Evolutionary conservation across 30 jellyfish, hydroid and myxozoan genomes (phyloP).

Genomic region (Catostylus mosaicus): DNA sequence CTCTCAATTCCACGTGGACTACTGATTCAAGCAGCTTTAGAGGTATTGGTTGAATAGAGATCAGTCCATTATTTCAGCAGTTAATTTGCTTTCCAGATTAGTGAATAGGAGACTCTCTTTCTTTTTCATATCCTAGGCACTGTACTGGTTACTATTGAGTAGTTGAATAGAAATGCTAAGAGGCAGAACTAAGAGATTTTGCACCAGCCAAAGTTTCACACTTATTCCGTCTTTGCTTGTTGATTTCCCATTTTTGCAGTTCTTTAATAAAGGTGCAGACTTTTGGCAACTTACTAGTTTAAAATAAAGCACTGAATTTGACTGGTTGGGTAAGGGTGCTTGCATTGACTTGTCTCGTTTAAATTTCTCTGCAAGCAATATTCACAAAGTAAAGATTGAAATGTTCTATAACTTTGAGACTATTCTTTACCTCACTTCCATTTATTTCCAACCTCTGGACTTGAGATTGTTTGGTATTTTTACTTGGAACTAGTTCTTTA

Average conservation of each 20-base stretch:
- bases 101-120: neutral
- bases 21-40: no score
- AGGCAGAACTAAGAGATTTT: neutral
- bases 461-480: neutral
- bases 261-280: neutral
- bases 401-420: neutral
- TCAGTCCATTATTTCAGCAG: no score
- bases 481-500: slow-evolving; percentile 28
- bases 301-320: neutral
- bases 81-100: neutral
- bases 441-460: neutral
- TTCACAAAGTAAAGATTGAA: slow-evolving; percentile 11
- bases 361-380: slow-evolving; percentile 18
- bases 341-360: neutral
- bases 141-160: slow-evolving; percentile 9
- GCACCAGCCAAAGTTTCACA: slow-evolving; percentile 20
- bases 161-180: neutral
- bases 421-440: neutral
- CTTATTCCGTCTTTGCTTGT: slow-evolving; percentile 1
- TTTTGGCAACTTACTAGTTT: neutral
- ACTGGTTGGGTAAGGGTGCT: slow-evolving; percentile 1
- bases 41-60: no score
- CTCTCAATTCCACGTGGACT: no score
- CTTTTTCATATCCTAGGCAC: slow-evolving; percentile 17
- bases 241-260: neutral